A percentile compares a stretch with the other conserved stretches of the same genome.
Conservation (phyloP, 2,797 vertebrate genomes). For the Gila robusta region DNA sequence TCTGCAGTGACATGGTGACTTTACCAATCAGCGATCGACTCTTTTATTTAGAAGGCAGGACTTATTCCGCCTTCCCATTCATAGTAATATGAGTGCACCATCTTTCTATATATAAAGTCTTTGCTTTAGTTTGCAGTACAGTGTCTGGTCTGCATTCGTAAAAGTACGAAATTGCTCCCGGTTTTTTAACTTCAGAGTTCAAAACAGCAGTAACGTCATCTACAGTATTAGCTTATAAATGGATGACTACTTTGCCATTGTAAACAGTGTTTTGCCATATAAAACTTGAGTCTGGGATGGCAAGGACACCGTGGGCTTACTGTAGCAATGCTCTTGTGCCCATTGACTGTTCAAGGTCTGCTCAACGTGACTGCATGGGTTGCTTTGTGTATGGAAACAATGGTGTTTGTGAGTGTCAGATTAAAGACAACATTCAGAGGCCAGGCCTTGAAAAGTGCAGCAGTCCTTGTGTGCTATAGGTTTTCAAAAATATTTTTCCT, state of each 20-base stretch:
- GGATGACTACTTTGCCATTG: not conserved
- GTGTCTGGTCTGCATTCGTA: not conserved
- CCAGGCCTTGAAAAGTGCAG: conserved; percentile 21
- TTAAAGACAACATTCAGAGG: conserved; percentile 21
- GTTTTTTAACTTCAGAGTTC: not conserved
- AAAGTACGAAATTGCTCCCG: not conserved
- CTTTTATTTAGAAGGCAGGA: not conserved
- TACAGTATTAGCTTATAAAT: not conserved
- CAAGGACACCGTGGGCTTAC: not conserved
- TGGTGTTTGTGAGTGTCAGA: conserved; percentile 15
- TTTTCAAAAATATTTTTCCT: conserved; percentile 33
- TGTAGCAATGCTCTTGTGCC: not conserved
- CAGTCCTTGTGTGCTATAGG: not conserved
- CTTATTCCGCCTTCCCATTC: not conserved
- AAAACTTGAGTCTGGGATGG: not conserved
- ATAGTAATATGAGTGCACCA: not conserved
- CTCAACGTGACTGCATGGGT: conserved; percentile 16
- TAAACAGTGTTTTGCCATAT: not conserved
- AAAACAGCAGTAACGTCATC: not conserved
- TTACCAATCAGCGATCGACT: not conserved
- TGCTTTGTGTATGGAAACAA: conserved; percentile 44
- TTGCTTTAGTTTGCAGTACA: not conserved
- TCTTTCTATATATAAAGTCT: not conserved
- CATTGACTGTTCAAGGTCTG: conserved; percentile 12
- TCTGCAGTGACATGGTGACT: not conserved